These are phyloP conservation scores for Schlechtendalia chinensis DNA, from an alignment of 1,140 invertebrate species.

Conservation along the genomic window DNA sequence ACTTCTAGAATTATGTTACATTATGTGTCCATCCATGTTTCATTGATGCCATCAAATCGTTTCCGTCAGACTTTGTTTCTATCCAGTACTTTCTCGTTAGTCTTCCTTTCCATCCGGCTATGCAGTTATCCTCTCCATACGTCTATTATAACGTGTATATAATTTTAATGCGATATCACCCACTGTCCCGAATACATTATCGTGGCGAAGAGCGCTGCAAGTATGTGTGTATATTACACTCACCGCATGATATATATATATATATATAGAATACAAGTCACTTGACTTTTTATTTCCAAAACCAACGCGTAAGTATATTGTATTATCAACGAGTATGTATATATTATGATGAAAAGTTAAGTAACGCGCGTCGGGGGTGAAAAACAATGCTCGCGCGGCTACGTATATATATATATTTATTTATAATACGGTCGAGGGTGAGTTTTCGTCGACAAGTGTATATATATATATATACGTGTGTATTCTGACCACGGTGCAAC, in stretches of 20 bases:
- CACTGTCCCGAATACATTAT: conserved; percentile 22
- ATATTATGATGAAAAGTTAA: conserved; percentile 21
- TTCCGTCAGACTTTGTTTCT: no score
- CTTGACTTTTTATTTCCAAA: conserved; percentile 45
- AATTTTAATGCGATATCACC: conserved; percentile 13
- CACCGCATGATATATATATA: background rate
- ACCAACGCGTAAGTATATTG: background rate
- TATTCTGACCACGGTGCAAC: conserved; percentile 31
- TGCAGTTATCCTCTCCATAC: no score
- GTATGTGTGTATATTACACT: background rate
- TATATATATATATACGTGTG: conserved; percentile 10
- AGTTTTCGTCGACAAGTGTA: conserved; percentile 45
- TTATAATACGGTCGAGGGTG: conserved; percentile 12
- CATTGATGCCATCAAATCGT: no score
- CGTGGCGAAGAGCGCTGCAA: background rate
- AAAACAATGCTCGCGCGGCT: background rate
- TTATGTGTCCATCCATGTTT: no score
- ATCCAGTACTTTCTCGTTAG: no score
- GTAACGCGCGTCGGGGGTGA: conserved; percentile 27
- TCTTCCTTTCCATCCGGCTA: no score
- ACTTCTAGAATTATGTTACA: no score
- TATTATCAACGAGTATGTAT: no score
- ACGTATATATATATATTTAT: background rate
- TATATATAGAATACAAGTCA: background rate
- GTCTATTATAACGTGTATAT: background rate